Conservation (phyloP, 2,113 vertebrate genomes). For the Lonchura striata region DNA sequence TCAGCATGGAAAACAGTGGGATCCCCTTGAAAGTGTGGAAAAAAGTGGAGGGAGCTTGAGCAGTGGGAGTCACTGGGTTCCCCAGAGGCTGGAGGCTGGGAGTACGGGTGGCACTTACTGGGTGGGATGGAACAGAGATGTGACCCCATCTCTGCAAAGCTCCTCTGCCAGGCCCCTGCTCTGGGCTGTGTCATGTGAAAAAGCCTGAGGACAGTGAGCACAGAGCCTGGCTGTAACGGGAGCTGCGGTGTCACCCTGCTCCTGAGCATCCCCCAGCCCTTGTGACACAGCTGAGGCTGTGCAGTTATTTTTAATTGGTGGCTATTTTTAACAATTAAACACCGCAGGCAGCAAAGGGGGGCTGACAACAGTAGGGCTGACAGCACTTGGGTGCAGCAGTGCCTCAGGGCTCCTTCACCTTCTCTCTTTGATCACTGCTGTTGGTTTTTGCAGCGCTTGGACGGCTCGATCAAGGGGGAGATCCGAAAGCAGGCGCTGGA, state of each 20-base stretch:
- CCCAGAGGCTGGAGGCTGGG: not conserved
- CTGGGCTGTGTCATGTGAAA: not conserved
- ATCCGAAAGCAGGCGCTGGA: conserved; percentile 97
- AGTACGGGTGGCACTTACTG: not conserved
- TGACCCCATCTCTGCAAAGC: not conserved
- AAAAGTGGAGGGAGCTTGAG: not conserved
- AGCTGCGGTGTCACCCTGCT: conserved; percentile 50
- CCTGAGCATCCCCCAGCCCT: conserved; percentile 28
- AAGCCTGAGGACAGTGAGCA: not conserved
- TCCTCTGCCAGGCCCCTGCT: not conserved
- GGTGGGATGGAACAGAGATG: no score
- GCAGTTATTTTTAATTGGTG: conserved; percentile 83
- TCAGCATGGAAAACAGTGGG: not conserved
- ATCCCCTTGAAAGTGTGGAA: not conserved
- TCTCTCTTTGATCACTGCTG: not conserved
- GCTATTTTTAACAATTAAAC: conserved; percentile 72
- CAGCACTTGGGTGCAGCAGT: not conserved
- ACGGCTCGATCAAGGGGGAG: conserved; percentile 98
- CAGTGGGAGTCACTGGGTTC: not conserved
- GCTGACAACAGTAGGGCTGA: not conserved
- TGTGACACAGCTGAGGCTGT: not conserved
- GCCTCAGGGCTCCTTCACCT: conserved; percentile 8
- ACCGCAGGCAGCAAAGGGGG: not conserved
- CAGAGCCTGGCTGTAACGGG: conserved; percentile 63
- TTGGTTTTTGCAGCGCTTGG: conserved; percentile 84